phyloP scores from a whole-genome alignment of 2,888 invertebrate genomes.

The Perizoma flavofasciatum region DNA sequence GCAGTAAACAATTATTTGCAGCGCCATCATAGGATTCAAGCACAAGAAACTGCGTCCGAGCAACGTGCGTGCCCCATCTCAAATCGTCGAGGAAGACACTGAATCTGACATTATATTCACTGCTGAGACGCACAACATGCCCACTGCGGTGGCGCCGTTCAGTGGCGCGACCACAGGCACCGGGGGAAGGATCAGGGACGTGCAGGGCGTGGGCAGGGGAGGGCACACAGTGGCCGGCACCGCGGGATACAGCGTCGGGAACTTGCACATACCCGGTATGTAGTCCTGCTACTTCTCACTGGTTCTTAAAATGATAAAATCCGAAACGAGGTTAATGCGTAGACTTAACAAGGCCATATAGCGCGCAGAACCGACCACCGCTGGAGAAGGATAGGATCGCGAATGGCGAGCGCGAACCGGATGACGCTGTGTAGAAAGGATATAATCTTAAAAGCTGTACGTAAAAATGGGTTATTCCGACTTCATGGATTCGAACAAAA shows the following conservation, averaged over 20 bases:
- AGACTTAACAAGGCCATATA: too few relatives aligned
- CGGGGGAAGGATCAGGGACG: conserved; percentile 97
- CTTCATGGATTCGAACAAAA: too few relatives aligned
- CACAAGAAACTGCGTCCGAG: conserved; percentile 88
- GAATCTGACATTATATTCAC: conserved; percentile 97
- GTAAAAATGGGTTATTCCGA: too few relatives aligned
- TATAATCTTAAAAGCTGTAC: too few relatives aligned
- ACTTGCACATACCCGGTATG: conserved; percentile 93
- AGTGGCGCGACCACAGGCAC: conserved; percentile 99
- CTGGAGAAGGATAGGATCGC: too few relatives aligned
- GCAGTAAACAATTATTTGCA: conserved; percentile 58
- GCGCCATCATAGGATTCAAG: conserved; percentile 93
- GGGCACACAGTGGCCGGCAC: conserved; percentile 97
- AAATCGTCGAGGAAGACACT: conserved; percentile 83
- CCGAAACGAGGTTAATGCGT: too few relatives aligned
- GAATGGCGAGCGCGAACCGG: too few relatives aligned
- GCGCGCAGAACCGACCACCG: too few relatives aligned
- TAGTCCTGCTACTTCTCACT: neutral
- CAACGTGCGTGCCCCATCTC: conserved; percentile 82
- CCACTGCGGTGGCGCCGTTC: conserved; percentile 98
- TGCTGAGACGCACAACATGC: conserved; percentile 99
- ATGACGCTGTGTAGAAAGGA: too few relatives aligned
- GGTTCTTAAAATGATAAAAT: neutral
- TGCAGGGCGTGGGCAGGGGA: conserved; percentile 97
- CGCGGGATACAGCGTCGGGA: conserved; percentile 98